phyloP scores from a whole-genome alignment of 2,888 invertebrate species.

The Reticulitermes lucifugus region DNA sequence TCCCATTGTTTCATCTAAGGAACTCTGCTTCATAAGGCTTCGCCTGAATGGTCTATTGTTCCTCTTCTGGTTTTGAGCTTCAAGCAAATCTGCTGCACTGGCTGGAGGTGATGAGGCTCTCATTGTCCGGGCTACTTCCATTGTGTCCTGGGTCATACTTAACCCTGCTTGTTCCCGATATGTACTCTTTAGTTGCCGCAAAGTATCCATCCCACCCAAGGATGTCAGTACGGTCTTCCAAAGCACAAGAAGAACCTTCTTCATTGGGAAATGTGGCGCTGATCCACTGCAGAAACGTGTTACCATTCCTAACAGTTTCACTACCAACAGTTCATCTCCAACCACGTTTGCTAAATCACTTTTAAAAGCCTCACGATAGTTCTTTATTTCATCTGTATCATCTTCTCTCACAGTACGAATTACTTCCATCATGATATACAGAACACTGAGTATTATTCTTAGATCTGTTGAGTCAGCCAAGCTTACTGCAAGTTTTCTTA shows the following conservation, averaged over 20 bases:
- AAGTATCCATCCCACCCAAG: constrained; percentile 89
- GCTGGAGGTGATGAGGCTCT: constrained; percentile 95
- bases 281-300: constrained; percentile 96
- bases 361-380: constrained; percentile 70
- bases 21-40: constrained; percentile 90
- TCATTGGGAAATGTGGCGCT: constrained; percentile 98
- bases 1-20: constrained; percentile 84
- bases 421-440: constrained; percentile 96
- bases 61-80: constrained; percentile 84
- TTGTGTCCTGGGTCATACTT: constrained; percentile 83
- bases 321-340: constrained; percentile 86
- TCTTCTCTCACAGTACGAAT: constrained; percentile 76
- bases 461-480: constrained; percentile 92
- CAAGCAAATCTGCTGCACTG: constrained; percentile 89
- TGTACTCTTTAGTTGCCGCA: constrained; percentile 80
- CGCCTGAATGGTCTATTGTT: constrained; percentile 78
- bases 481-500: constrained; percentile 82
- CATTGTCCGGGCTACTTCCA: constrained; percentile 94
- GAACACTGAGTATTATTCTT: constrained; percentile 89
- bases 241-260: constrained; percentile 92
- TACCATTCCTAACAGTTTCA: constrained; percentile 95
- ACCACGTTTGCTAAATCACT: constrained; percentile 71
- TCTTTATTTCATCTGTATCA: constrained; percentile 63
- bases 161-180: constrained; percentile 79
- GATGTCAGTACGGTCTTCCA: constrained; percentile 96